Percentiles rank a stretch among this genome's conserved stretches.
Conservation (phyloP, 2,797 vertebrate genomes). For the Tokudaia tokunoshimensis region DNA sequence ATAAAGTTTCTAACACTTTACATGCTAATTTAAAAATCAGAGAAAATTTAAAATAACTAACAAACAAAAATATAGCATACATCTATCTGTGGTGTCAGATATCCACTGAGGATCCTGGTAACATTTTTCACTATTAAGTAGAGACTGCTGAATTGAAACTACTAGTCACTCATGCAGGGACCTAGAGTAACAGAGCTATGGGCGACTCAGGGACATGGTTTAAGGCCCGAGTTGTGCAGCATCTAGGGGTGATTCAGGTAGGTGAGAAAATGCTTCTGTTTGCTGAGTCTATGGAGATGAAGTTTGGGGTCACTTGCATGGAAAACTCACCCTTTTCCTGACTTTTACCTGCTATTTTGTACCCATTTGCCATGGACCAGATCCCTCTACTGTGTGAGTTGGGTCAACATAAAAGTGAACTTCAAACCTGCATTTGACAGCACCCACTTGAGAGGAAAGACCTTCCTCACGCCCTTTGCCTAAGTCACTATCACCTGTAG, state of each 20-base stretch:
- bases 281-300: neutral
- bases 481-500: constrained; percentile 8
- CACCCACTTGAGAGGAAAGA: neutral
- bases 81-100: neutral
- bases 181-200: neutral
- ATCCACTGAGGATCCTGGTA: neutral
- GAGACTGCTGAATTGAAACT: neutral
- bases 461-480: constrained; percentile 3
- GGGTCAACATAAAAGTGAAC: neutral
- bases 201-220: neutral
- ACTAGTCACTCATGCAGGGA: neutral
- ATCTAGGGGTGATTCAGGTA: neutral
- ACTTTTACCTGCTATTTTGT: constrained; percentile 5
- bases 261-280: constrained; percentile 1
- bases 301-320: neutral
- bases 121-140: neutral
- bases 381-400: constrained; percentile 5
- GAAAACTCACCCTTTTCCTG: neutral
- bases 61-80: neutral
- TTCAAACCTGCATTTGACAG: neutral
- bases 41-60: neutral
- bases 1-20: neutral
- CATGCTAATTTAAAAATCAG: neutral
- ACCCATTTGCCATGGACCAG: neutral
- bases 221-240: neutral